Percentiles rank a stretch among this genome's conserved stretches.
Conservation (phyloP, 2,113 vertebrate species). For the Psilopogon haemacephalus region DNA sequence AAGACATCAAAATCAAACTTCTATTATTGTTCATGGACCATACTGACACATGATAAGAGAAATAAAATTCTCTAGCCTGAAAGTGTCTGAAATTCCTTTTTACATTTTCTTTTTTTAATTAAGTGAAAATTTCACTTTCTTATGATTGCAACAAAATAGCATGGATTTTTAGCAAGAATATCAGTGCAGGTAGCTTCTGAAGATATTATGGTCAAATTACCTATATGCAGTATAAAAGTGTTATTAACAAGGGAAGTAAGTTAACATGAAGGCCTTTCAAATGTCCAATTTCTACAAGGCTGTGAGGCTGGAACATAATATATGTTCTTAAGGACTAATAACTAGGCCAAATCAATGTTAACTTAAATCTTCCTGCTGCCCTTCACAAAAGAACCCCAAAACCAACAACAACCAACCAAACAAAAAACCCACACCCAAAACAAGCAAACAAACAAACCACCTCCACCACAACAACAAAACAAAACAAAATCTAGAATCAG, state of each 20-base stretch:
- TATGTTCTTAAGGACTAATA: background rate
- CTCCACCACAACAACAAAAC: no score
- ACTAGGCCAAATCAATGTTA: background rate
- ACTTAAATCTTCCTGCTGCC: background rate
- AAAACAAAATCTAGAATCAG: background rate
- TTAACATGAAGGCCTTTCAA: background rate
- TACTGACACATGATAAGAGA: background rate
- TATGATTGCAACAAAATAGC: background rate
- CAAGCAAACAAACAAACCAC: no score
- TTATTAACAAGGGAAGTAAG: background rate
- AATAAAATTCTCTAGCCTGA: background rate
- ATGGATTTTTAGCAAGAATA: background rate
- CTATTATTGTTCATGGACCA: background rate
- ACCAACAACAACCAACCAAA: no score
- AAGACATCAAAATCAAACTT: background rate
- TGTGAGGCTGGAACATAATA: fast-evolving
- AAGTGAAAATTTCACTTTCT: background rate
- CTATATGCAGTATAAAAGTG: background rate
- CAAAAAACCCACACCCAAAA: no score
- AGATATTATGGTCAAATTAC: background rate
- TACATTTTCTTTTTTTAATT: background rate
- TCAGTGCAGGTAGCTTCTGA: background rate
- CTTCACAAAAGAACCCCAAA: background rate
- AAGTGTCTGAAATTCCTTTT: background rate
- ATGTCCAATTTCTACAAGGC: background rate